Conservation (phyloP, 2,888 invertebrate species). For the Rhagium mordax region DNA sequence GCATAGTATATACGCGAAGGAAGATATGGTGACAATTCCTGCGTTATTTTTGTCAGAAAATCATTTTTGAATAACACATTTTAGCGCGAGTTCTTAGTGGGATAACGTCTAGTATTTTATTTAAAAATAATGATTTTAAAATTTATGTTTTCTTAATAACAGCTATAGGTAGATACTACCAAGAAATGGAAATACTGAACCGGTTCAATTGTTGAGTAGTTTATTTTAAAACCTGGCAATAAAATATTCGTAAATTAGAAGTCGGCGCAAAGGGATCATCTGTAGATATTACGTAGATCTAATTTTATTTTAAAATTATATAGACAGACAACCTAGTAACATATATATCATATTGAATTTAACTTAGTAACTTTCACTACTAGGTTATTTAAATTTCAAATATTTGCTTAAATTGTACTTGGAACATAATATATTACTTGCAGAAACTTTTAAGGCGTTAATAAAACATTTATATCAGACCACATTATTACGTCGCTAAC, state of each 20-base stretch:
- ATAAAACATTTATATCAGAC: slow-evolving; percentile 5
- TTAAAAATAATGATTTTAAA: too few relatives aligned
- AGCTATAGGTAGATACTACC: too few relatives aligned
- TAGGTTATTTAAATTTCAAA: slow-evolving; percentile 24
- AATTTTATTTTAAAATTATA: slow-evolving; percentile 9
- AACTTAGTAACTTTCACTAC: slow-evolving; percentile 28
- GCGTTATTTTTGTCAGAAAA: too few relatives aligned
- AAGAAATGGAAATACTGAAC: too few relatives aligned
- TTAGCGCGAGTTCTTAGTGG: too few relatives aligned
- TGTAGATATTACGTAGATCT: neutral
- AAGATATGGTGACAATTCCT: too few relatives aligned
- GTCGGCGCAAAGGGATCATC: neutral
- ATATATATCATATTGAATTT: slow-evolving; percentile 14
- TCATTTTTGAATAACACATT: too few relatives aligned
- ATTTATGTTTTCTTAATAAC: too few relatives aligned
- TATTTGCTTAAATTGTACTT: slow-evolving; percentile 25
- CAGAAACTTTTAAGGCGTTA: slow-evolving; percentile 21
- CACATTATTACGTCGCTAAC: neutral
- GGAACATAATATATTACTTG: slow-evolving; percentile 24
- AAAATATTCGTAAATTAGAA: neutral
- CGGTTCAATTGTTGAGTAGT: too few relatives aligned
- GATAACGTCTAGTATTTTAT: too few relatives aligned
- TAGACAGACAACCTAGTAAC: slow-evolving; percentile 18
- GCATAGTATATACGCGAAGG: too few relatives aligned
- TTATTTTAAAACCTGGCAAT: neutral